Percentiles rank a stretch among this genome's conserved stretches.
Evolutionary conservation across 2,113 vertebrate species (phyloP).

Genomic region (Seriola rivoliana): DNA sequence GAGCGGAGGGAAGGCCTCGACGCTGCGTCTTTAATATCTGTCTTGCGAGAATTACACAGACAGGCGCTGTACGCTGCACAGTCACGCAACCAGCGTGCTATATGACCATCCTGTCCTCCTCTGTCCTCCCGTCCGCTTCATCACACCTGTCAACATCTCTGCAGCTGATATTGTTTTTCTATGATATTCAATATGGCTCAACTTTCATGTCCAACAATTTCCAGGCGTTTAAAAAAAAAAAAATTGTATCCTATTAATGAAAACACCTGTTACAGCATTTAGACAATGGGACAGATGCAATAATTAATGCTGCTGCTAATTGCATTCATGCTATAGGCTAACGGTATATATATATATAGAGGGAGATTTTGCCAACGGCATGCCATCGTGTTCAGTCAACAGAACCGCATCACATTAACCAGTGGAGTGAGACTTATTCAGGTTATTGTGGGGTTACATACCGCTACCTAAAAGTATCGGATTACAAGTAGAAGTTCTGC

Average conservation of each 20-base stretch:
- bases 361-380: background rate
- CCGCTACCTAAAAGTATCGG: background rate
- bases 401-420: background rate
- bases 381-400: background rate
- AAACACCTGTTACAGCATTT: background rate
- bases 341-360: background rate
- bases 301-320: background rate
- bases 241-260: background rate
- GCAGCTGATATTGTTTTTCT: conserved; percentile 4
- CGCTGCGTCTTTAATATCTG: conserved; percentile 64
- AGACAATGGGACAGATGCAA: background rate
- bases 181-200: conserved; percentile 3
- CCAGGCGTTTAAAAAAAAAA: background rate
- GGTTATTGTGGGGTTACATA: background rate
- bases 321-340: background rate
- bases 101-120: conserved; percentile 26
- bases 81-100: conserved; percentile 65
- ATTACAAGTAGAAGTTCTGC: background rate
- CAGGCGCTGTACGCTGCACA: conserved; percentile 45
- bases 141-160: conserved; percentile 25
- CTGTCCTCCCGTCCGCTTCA: conserved; percentile 33
- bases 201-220: background rate
- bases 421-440: background rate
- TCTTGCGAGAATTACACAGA: conserved; percentile 62
- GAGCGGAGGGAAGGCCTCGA: conserved; percentile 53